phyloP scores from a whole-genome alignment of 2,888 invertebrate species.

The Tipula lateralis region DNA sequence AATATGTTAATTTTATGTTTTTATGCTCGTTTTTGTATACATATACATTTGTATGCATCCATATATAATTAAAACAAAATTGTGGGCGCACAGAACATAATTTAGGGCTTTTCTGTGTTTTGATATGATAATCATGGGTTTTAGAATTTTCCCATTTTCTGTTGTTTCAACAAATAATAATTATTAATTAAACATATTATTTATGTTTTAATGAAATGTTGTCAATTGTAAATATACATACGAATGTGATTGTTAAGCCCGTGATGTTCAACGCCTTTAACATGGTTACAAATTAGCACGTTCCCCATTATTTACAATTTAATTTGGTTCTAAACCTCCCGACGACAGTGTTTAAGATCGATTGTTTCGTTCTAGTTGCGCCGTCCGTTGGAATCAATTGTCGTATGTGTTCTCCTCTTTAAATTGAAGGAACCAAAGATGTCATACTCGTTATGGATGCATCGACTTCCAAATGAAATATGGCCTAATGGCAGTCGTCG shows the following conservation, averaged over 20 bases:
- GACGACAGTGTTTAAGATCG: no score
- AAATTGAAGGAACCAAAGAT: no score
- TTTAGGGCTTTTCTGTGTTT: not conserved
- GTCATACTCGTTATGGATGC: no score
- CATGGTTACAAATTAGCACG: not conserved
- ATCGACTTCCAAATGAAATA: no score
- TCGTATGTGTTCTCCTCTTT: no score
- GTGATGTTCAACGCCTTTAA: not conserved
- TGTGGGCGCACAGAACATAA: not conserved
- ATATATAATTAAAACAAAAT: conserved; percentile 9
- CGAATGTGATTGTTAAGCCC: not conserved
- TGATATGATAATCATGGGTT: not conserved
- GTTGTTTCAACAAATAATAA: not conserved
- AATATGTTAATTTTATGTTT: conserved; percentile 20
- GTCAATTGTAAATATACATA: not conserved
- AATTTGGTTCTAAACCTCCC: no score
- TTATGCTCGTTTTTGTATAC: not conserved
- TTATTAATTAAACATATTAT: not conserved
- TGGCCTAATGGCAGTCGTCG: no score
- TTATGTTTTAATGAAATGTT: not conserved
- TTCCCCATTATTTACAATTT: no score
- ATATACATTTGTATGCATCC: not conserved
- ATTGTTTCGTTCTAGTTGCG: no score
- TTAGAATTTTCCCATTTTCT: not conserved
- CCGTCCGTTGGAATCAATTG: no score